Evolutionary conservation across 2,888 invertebrate genomes (phyloP).

Genomic region (Callyntrura guangdongensis): DNA sequence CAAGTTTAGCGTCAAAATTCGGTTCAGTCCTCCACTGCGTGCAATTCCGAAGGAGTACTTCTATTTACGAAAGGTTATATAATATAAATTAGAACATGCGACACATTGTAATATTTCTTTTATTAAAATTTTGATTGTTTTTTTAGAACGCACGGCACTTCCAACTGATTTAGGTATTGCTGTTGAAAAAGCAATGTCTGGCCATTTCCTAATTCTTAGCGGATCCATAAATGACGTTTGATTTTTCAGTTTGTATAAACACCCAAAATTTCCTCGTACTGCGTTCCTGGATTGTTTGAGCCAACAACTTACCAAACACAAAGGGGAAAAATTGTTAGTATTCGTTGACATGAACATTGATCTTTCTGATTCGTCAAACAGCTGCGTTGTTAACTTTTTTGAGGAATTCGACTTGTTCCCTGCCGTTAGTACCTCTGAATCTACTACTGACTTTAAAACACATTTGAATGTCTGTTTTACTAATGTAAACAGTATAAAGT

Average conservation of each 20-base stretch:
- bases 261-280: slow-evolving; percentile 1
- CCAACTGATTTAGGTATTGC: no score
- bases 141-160: no score
- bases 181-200: no score
- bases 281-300: no score
- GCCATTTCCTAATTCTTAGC: neutral
- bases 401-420: neutral
- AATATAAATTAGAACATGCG: no score
- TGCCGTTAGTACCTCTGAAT: neutral
- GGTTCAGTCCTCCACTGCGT: no score
- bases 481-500: neutral
- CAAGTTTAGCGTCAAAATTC: no score
- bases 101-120: no score
- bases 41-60: slow-evolving; percentile 1
- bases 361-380: neutral
- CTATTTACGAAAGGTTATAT: neutral
- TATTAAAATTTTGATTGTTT: no score
- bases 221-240: neutral
- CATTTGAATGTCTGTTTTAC: slow-evolving; percentile 17
- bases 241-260: neutral
- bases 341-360: neutral
- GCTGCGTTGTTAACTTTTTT: neutral
- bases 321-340: no score
- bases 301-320: no score
- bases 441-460: neutral